phyloP scores from a whole-genome alignment of 2,797 vertebrate species.

The Pseudochromis fuscus region DNA sequence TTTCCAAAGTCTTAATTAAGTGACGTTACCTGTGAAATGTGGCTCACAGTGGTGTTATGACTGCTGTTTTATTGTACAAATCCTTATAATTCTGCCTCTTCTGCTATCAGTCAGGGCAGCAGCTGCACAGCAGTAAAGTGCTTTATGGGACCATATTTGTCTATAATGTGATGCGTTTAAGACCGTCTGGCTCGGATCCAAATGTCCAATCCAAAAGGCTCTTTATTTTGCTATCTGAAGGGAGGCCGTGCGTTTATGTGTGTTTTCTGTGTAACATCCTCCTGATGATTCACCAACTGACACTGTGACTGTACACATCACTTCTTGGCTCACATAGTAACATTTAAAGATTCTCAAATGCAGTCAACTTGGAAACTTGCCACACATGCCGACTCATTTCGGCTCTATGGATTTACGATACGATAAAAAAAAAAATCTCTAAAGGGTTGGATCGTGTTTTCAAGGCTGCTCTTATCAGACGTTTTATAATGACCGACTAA shows the following conservation, averaged over 20 bases:
- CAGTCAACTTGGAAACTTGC: conserved; percentile 17
- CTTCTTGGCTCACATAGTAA: conserved; percentile 36
- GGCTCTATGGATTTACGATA: conserved; percentile 36
- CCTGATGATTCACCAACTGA: conserved; percentile 44
- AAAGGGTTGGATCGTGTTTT: conserved; percentile 23
- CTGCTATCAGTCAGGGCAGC: conserved; percentile 24
- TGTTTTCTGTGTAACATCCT: conserved; percentile 6
- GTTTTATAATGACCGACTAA: conserved; percentile 7
- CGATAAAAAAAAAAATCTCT: conserved; percentile 43
- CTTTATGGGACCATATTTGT: conserved; percentile 37
- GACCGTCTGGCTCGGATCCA: conserved; percentile 34
- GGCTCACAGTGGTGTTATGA: conserved; percentile 6
- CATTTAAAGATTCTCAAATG: conserved; percentile 27
- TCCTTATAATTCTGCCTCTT: conserved; percentile 14
- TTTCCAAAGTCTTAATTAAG: conserved; percentile 30
- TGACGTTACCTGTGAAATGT: conserved; percentile 1
- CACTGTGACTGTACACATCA: conserved; percentile 11
- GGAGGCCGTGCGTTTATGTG: neutral
- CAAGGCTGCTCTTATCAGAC: conserved; percentile 12
- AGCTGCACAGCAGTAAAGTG: conserved; percentile 31
- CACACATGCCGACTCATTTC: conserved; percentile 7
- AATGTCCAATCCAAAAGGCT: conserved; percentile 34
- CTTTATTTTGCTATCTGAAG: conserved; percentile 25
- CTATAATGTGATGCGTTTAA: conserved; percentile 40
- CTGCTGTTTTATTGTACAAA: neutral